Evolutionary conservation across 2,797 vertebrate species (phyloP).

Genomic region (Synanceia verrucosa): DNA sequence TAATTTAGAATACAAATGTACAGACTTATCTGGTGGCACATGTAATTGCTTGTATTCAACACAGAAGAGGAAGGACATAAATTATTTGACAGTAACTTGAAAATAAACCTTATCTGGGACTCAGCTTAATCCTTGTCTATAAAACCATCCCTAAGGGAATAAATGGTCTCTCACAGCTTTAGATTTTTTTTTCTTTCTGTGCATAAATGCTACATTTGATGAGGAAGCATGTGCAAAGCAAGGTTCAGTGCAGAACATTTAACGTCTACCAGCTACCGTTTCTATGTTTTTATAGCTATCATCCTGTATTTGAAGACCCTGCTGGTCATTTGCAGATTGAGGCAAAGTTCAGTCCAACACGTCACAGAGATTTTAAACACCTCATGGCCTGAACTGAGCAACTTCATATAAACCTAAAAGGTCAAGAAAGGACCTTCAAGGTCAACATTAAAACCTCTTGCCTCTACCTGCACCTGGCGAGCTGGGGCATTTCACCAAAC

Average conservation of each 20-base stretch:
- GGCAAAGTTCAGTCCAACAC: slow-evolving; percentile 11
- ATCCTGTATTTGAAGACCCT: slow-evolving; percentile 13
- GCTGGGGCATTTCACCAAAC: slow-evolving; percentile 8
- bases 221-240: slow-evolving; percentile 74
- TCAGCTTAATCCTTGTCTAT: slow-evolving; percentile 47
- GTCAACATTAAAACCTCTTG: slow-evolving; percentile 6
- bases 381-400: neutral
- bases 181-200: slow-evolving; percentile 55
- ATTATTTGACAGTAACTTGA: slow-evolving; percentile 26
- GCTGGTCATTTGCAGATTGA: slow-evolving; percentile 32
- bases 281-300: slow-evolving; percentile 10
- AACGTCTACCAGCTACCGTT: slow-evolving; percentile 50
- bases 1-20: slow-evolving; percentile 35
- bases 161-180: slow-evolving; percentile 63
- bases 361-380: neutral
- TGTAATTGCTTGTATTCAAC: slow-evolving; percentile 39
- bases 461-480: slow-evolving; percentile 36
- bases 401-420: neutral
- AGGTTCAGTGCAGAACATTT: slow-evolving; percentile 59
- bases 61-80: slow-evolving; percentile 28
- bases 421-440: neutral
- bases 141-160: slow-evolving; percentile 49
- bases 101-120: slow-evolving; percentile 41
- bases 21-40: slow-evolving; percentile 44
- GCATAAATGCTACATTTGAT: slow-evolving; percentile 73